Evolutionary conservation across 53 echinoderm and acorn worm species (phyloP).

Genomic region (Holothuria scabra): DNA sequence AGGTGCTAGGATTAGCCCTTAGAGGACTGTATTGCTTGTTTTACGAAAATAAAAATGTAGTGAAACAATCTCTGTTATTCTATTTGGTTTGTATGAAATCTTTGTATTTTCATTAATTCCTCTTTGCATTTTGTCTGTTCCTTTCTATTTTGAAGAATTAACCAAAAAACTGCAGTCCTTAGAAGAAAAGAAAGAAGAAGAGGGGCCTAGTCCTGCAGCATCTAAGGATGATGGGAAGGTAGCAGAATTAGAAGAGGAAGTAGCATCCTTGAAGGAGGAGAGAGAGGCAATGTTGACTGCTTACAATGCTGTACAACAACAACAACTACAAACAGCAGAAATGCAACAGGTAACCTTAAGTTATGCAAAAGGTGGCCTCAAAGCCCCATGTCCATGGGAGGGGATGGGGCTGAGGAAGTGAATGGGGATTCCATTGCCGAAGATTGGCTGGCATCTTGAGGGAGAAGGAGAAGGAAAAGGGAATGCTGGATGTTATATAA

Average conservation of each 20-base stretch:
- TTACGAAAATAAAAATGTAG: too few species aligned
- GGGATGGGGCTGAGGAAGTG: too few species aligned
- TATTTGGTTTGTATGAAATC: background rate
- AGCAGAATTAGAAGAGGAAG: conserved; percentile 67
- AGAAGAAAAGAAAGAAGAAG: conserved; percentile 44
- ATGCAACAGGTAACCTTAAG: conserved; percentile 72
- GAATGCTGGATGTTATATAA: too few species aligned
- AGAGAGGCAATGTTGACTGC: conserved; percentile 72
- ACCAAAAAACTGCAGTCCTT: conserved; percentile 56
- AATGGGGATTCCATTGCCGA: too few species aligned
- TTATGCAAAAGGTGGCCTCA: too few species aligned
- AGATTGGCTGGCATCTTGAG: too few species aligned
- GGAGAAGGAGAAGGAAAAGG: too few species aligned
- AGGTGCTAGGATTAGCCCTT: too few species aligned
- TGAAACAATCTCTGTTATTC: too few species aligned
- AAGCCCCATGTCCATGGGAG: too few species aligned
- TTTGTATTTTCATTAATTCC: background rate
- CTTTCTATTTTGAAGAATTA: conserved; percentile 60
- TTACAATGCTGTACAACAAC: conserved; percentile 91
- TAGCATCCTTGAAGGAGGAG: conserved; percentile 77
- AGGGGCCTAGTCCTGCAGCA: conserved; percentile 15
- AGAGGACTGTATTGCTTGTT: too few species aligned
- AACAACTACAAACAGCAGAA: conserved; percentile 75
- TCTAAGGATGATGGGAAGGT: conserved; percentile 24
- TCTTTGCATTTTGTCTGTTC: background rate